Conservation (phyloP, 2,113 vertebrate species). For the Phrynosoma platyrhinos region DNA sequence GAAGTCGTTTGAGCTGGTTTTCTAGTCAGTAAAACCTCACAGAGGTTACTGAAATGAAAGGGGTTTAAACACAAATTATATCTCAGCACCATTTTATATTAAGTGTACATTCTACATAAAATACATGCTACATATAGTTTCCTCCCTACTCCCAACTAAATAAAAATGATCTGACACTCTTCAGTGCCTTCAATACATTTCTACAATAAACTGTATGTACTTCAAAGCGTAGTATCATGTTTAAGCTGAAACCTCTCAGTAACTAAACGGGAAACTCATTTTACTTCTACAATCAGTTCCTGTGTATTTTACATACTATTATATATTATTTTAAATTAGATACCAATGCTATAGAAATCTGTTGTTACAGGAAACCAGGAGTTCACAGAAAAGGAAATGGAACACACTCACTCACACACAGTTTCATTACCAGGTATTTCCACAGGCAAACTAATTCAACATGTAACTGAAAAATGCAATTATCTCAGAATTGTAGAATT, state of each 20-base stretch:
- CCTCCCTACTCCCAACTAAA: too few species aligned
- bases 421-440: slow-evolving; percentile 30
- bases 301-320: not conserved
- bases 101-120: not conserved
- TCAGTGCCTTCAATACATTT: not conserved
- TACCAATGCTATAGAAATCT: not conserved
- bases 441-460: slow-evolving; percentile 30
- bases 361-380: slow-evolving; percentile 54
- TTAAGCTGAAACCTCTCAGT: not conserved
- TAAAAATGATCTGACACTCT: not conserved
- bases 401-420: slow-evolving; percentile 5
- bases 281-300: not conserved
- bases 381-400: slow-evolving; percentile 38
- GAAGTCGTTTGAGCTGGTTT: not conserved
- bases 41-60: not conserved
- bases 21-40: not conserved
- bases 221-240: not conserved
- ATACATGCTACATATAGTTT: too few species aligned
- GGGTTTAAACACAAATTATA: not conserved
- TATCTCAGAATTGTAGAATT: not conserved
- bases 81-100: not conserved
- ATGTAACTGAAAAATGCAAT: not conserved
- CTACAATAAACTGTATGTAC: not conserved
- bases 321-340: not conserved
- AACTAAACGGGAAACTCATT: slow-evolving; percentile 4